A percentile compares a stretch with the other conserved stretches of the same genome.
These are phyloP conservation scores for Drosophila malerkotliana DNA, from an alignment of 1,140 invertebrate genomes.

Conservation along the genomic window DNA sequence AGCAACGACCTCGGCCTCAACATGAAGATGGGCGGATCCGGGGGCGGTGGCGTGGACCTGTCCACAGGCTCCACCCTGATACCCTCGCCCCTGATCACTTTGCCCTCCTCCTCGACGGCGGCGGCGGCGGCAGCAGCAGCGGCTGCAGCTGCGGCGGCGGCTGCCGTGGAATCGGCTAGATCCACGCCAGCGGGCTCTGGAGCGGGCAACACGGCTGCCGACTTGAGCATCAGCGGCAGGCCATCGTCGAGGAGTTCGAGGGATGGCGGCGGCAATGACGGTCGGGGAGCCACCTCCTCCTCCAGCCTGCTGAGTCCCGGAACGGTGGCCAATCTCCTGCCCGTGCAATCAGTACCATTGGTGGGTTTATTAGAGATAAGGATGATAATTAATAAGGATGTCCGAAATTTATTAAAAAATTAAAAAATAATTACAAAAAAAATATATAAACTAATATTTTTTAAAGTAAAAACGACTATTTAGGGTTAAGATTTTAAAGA, in stretches of 20 bases:
- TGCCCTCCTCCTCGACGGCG: constrained; percentile 67
- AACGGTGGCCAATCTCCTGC: constrained; percentile 91
- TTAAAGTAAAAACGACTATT: too few relatives aligned
- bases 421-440: too few relatives aligned
- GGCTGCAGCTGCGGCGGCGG: background rate
- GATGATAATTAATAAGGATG: too few relatives aligned
- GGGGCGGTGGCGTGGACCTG: constrained; percentile 54
- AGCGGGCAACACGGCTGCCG: constrained; percentile 48
- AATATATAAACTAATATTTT: too few relatives aligned
- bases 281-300: constrained; percentile 25
- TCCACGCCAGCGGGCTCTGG: constrained; percentile 54
- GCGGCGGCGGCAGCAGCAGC: constrained; percentile 54
- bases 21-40: constrained; percentile 70
- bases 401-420: too few relatives aligned
- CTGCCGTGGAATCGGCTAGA: constrained; percentile 61
- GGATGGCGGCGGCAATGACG: constrained; percentile 53
- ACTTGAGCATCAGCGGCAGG: constrained; percentile 66
- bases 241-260: constrained; percentile 75
- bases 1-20: constrained; percentile 81
- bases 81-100: constrained; percentile 65
- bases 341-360: constrained; percentile 93
- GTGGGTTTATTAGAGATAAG: constrained; percentile 87
- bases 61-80: constrained; percentile 74
- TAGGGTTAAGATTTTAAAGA: too few relatives aligned
- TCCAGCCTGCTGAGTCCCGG: constrained; percentile 78